phyloP scores from a whole-genome alignment of 2,888 invertebrate genomes.

The Tineola bisselliella region DNA sequence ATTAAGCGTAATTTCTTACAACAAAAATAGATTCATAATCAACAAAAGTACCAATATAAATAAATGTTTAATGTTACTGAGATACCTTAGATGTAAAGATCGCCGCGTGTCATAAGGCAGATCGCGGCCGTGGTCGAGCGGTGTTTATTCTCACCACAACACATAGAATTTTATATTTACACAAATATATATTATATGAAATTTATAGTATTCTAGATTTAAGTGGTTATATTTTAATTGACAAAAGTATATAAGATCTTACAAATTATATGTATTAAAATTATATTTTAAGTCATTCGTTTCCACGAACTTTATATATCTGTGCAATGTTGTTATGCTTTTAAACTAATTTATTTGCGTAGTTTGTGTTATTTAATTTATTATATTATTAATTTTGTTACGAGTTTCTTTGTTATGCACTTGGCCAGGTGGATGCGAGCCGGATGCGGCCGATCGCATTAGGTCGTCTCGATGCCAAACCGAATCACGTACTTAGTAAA shows the following conservation, averaged over 20 bases:
- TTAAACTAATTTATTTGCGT: slow-evolving; percentile 45
- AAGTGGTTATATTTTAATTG: slow-evolving; percentile 58
- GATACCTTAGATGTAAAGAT: slow-evolving; percentile 51
- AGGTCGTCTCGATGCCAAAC: slow-evolving; percentile 63
- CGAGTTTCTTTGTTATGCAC: neutral
- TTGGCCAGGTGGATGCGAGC: neutral
- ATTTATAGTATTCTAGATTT: slow-evolving; percentile 65
- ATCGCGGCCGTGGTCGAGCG: neutral
- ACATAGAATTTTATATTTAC: slow-evolving; percentile 70
- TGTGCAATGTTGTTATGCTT: slow-evolving; percentile 66
- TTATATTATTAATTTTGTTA: neutral
- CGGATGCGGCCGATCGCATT: slow-evolving; percentile 21
- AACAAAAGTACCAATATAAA: slow-evolving; percentile 78
- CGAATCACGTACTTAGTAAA: slow-evolving; percentile 58
- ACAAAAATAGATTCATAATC: slow-evolving; percentile 71
- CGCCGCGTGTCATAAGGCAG: slow-evolving; percentile 8
- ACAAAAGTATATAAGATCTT: slow-evolving; percentile 12
- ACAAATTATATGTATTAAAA: slow-evolving; percentile 23
- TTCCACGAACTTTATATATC: slow-evolving; percentile 9
- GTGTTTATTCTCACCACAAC: slow-evolving; percentile 48
- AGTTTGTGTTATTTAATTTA: slow-evolving; percentile 30
- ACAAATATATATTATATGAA: slow-evolving; percentile 62
- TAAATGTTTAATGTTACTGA: slow-evolving; percentile 44
- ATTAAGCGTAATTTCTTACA: slow-evolving; percentile 69
- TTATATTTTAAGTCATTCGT: slow-evolving; percentile 16